Percentiles rank a stretch among this genome's conserved stretches.
phyloP scores from a whole-genome alignment of 2,797 vertebrate genomes.

The Sebastes hubbsi region DNA sequence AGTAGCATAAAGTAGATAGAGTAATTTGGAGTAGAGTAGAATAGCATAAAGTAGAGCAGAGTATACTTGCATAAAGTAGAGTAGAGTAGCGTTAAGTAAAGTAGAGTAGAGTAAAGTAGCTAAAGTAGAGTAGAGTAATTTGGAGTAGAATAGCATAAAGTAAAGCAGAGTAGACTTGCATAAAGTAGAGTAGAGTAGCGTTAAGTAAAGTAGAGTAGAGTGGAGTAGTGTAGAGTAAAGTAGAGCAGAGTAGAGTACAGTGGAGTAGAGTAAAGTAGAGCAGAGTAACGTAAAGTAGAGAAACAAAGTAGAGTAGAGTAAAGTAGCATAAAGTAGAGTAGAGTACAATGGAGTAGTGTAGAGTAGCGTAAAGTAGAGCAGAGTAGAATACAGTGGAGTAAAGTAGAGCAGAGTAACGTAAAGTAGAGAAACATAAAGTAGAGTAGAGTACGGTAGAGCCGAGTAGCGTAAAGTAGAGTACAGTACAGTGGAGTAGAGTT shows the following conservation, averaged over 20 bases:
- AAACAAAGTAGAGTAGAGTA: fast-evolving
- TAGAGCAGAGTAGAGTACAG: fast-evolving
- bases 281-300: neutral
- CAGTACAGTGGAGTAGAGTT: fast-evolving
- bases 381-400: fast-evolving
- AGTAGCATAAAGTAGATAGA: constrained; percentile 22
- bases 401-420: fast-evolving
- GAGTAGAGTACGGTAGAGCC: neutral
- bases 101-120: neutral
- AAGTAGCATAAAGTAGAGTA: too few relatives aligned
- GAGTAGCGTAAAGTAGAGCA: neutral
- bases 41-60: neutral
- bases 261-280: fast-evolving
- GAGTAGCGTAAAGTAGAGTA: neutral
- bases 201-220: neutral
- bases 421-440: neutral
- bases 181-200: too few relatives aligned
- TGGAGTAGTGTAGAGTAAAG: neutral
- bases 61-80: constrained; percentile 42
- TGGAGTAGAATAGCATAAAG: too few relatives aligned
- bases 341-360: neutral
- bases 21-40: neutral
- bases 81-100: too few relatives aligned
- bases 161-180: too few relatives aligned
- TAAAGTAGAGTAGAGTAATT: neutral